A percentile compares a stretch with the other conserved stretches of the same genome.
phyloP scores from a whole-genome alignment of 2,113 vertebrate species.

The Azemiops feae region DNA sequence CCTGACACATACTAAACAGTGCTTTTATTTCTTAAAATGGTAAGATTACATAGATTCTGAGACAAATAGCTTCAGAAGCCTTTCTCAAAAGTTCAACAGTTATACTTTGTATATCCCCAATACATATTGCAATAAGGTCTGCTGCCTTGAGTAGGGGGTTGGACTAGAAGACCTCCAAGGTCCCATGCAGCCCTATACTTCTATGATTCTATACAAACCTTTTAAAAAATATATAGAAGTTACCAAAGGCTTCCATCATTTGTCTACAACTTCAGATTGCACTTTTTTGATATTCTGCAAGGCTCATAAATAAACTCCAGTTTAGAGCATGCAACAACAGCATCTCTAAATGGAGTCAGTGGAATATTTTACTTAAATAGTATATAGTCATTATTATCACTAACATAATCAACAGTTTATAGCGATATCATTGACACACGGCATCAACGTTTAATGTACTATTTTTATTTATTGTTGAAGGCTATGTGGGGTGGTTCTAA shows the following conservation, averaged over 20 bases:
- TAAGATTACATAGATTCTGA: fast-evolving
- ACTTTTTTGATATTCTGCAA: background rate
- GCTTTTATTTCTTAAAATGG: background rate
- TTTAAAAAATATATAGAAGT: background rate
- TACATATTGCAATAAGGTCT: background rate
- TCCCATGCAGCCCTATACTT: background rate
- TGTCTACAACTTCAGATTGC: background rate
- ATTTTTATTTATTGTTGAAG: background rate
- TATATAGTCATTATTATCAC: background rate
- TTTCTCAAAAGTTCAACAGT: background rate
- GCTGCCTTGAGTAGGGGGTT: background rate
- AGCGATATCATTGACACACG: background rate
- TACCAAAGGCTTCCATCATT: background rate
- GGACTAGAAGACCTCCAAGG: background rate
- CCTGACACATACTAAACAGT: background rate
- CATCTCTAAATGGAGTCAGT: background rate
- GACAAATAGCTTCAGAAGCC: background rate
- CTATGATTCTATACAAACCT: background rate
- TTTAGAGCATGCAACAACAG: background rate
- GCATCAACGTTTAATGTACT: background rate
- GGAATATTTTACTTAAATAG: background rate
- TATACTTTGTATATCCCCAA: background rate
- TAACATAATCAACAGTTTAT: background rate
- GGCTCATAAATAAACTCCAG: background rate
- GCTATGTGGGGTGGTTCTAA: background rate